Evolutionary conservation across 2,797 vertebrate genomes (phyloP), one percentile per base, ranked within the genome.

Genomic region (Sparus aurata): DNA sequence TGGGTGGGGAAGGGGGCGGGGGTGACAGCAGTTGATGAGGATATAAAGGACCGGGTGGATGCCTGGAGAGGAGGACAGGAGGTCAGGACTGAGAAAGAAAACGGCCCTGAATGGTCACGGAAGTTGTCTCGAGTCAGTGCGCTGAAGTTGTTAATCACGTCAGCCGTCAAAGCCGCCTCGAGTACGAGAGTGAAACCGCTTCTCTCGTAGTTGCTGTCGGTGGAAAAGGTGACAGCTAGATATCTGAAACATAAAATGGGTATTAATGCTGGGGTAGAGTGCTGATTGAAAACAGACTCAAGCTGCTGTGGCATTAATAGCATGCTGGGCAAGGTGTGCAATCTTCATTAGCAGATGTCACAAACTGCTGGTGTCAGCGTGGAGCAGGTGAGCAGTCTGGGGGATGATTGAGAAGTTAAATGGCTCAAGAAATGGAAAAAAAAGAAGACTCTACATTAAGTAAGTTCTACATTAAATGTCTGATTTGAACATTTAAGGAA

Each of bases 291-390:
- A 66, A 53, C 47, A 25, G 41, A 63, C 47, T 59, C 47, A 54
- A 43, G 66, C 45, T 54, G 71, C 64, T 75, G 62, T 23, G 34
- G 77, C 15, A 7, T 59, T 73, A 76, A 76, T 46, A 25, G 25
- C 52, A 38, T 23, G 60, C 72, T 60, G 69, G 66, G 38, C 27
- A 53, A 74, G 77, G 18, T 66, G 57, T 59, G 58, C 43, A 66
- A 73, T 78, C 68, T 77, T 71, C 71, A 64, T 57, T 77, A 73
- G 79, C 63, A 75, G 49, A 62, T 75, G 67, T 65, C 27, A 62
- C 53, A n/a, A 62, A 69, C 43, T 65, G 64, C 53, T 68, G 50
- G 8, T 59, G 47, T 68, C 22, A 62, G 16, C 3, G 30, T 23
- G n/a, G 23, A 50, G 53, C 12, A 65, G 43, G 50, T 55, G 22